phyloP scores from a whole-genome alignment of 2,888 invertebrate species.

The Therioaphis trifolii region DNA sequence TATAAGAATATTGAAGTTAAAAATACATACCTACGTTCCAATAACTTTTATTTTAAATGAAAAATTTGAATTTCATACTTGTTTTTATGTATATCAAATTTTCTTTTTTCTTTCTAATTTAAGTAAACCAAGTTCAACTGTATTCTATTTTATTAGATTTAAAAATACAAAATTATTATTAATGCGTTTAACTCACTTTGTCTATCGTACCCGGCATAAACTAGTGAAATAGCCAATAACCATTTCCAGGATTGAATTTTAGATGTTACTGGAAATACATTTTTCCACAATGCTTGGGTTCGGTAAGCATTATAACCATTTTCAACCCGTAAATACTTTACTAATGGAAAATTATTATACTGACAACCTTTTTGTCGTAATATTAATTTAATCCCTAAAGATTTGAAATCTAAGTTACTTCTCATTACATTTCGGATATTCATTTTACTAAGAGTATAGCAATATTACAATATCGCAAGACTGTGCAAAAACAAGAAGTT shows the following conservation, averaged over 20 bases:
- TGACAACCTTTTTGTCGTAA: not conserved
- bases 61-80: too few relatives aligned
- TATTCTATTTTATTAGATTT: too few relatives aligned
- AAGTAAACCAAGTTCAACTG: too few relatives aligned
- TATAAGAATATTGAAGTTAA: too few relatives aligned
- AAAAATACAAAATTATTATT: too few relatives aligned
- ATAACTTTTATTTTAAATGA: too few relatives aligned
- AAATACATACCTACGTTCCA: too few relatives aligned
- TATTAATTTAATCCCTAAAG: not conserved
- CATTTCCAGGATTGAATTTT: conserved; percentile 20
- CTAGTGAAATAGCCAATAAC: conserved; percentile 24
- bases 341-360: not conserved
- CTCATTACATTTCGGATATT: not conserved
- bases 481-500: too few relatives aligned
- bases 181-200: conserved; percentile 12
- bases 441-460: too few relatives aligned
- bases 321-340: not conserved
- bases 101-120: too few relatives aligned
- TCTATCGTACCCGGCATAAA: conserved; percentile 21
- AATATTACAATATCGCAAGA: too few relatives aligned
- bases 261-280: not conserved
- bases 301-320: not conserved
- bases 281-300: not conserved
- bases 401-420: not conserved
- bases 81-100: too few relatives aligned